phyloP scores from a whole-genome alignment of 2,113 vertebrate species.

The Chloebia gouldiae region DNA sequence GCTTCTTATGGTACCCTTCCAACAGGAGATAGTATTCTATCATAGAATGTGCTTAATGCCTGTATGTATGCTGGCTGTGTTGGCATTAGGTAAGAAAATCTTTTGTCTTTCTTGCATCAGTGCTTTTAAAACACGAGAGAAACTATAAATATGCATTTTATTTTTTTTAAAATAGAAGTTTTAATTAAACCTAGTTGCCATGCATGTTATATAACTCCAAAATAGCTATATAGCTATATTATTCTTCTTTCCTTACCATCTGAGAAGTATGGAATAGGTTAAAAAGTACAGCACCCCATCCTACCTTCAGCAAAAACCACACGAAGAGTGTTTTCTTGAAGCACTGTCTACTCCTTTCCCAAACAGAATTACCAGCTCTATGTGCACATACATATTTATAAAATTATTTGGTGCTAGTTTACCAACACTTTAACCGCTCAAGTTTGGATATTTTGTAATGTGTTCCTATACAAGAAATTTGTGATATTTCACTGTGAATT shows the following conservation, averaged over 20 bases:
- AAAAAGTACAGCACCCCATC: neutral
- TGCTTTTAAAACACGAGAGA: neutral
- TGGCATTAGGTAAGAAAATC: neutral
- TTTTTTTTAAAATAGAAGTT: neutral
- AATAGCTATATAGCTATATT: neutral
- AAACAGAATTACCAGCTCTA: neutral
- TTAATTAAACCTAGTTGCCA: neutral
- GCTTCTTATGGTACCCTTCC: neutral
- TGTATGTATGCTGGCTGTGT: too few relatives aligned
- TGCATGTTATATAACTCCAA: neutral
- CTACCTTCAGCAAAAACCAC: neutral
- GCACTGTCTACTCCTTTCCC: neutral
- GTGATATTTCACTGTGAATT: neutral
- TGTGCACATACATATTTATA: neutral
- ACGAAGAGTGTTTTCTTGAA: neutral
- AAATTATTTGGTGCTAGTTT: neutral
- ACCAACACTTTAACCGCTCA: neutral
- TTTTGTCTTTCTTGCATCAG: neutral
- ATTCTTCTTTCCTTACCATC: neutral
- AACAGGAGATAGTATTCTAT: neutral
- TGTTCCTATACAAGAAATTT: neutral
- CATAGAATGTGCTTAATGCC: neutral
- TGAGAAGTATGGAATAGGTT: neutral
- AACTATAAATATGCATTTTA: neutral
- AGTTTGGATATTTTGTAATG: neutral